Evolutionary conservation across 2,797 vertebrate species (phyloP).

Genomic region (Podarcis lilfordi): DNA sequence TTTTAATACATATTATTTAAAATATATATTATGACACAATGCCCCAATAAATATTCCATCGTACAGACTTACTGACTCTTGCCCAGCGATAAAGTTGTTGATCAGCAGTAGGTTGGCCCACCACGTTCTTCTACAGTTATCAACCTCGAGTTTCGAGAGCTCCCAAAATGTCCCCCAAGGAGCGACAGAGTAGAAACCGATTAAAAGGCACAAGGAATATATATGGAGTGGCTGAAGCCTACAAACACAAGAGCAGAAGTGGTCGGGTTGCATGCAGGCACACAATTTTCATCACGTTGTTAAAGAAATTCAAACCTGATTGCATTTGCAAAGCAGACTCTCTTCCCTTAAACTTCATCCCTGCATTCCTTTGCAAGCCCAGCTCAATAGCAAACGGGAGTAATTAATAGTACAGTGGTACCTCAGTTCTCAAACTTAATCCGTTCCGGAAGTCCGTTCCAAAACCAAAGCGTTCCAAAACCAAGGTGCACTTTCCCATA

Average conservation of each 20-base stretch:
- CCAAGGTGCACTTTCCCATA: no score
- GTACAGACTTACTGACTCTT: conserved; percentile 76
- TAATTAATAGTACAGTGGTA: neutral
- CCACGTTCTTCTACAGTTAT: conserved; percentile 84
- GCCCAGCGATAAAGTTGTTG: conserved; percentile 82
- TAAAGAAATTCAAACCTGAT: neutral
- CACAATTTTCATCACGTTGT: neutral
- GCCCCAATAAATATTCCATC: neutral
- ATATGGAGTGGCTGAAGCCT: conserved; percentile 89
- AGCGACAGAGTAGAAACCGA: conserved; percentile 79
- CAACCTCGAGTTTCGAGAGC: conserved; percentile 77
- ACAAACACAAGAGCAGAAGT: neutral
- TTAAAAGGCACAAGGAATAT: conserved; percentile 82
- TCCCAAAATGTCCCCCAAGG: conserved; percentile 85
- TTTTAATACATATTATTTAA: neutral
- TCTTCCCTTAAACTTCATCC: no score
- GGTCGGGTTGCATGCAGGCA: neutral
- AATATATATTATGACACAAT: neutral
- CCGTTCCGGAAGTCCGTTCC: no score
- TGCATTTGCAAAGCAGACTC: no score
- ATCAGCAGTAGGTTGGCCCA: conserved; percentile 87
- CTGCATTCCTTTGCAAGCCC: no score
- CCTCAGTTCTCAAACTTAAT: neutral
- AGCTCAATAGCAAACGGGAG: neutral
- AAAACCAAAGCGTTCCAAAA: no score